These are phyloP conservation scores for Glyptemys insculpta DNA, from an alignment of 2,797 vertebrate genomes.

Conservation along the genomic window DNA sequence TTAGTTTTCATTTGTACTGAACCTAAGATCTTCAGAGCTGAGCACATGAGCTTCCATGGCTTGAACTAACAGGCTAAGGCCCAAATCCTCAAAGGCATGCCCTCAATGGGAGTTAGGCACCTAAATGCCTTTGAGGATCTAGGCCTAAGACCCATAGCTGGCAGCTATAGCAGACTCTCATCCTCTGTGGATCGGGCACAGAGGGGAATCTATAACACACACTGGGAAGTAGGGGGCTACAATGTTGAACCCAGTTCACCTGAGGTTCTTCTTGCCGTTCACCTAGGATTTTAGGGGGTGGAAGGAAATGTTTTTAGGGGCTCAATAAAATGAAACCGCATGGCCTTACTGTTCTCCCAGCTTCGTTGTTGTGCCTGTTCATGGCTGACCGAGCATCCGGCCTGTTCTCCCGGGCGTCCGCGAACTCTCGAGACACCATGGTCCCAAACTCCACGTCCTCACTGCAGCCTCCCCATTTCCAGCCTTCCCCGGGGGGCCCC, in stretches of 20 bases:
- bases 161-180: not conserved
- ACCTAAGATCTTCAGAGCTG: not conserved
- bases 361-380: slow-evolving; percentile 99
- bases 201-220: not conserved
- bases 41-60: not conserved
- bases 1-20: not conserved
- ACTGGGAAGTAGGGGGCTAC: accelerated
- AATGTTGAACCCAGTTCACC: not conserved
- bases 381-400: slow-evolving; percentile 97
- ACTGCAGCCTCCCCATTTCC: slow-evolving; percentile 99
- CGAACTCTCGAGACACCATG: slow-evolving; percentile 98
- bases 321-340: not conserved
- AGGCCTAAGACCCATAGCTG: not conserved
- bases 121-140: too few species aligned
- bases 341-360: slow-evolving; percentile 89
- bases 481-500: slow-evolving; percentile 93
- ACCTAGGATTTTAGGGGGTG: not conserved
- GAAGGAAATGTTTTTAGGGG: not conserved
- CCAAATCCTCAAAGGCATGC: not conserved
- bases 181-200: not conserved
- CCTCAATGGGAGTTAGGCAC: not conserved
- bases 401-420: slow-evolving; percentile 95
- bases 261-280: not conserved
- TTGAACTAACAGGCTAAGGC: not conserved
- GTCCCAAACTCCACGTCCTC: slow-evolving; percentile 97